Conservation (phyloP, 2,113 vertebrate genomes). For the Rhabdornis inornatus region DNA sequence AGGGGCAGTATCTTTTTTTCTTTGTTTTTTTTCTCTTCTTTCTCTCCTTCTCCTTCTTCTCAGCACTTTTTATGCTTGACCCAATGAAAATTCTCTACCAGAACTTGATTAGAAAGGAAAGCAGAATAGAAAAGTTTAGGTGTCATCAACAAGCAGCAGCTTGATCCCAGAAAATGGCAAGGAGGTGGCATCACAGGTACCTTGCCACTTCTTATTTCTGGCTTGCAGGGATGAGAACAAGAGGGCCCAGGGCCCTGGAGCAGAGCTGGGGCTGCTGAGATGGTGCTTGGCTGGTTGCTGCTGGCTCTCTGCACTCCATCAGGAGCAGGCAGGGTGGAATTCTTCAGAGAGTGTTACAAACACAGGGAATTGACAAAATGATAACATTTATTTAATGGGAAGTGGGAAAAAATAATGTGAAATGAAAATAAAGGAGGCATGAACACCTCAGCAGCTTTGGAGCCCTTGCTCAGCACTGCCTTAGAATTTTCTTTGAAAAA, state of each 20-base stretch:
- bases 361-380: not conserved
- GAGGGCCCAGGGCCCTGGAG: not conserved
- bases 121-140: not conserved
- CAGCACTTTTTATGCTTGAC: not conserved
- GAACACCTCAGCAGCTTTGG: not conserved
- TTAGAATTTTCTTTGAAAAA: not conserved
- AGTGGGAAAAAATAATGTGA: not conserved
- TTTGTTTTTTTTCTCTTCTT: not conserved
- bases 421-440: not conserved
- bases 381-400: not conserved
- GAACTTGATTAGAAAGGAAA: not conserved
- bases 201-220: not conserved
- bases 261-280: not conserved
- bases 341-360: not conserved
- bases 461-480: not conserved
- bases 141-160: not conserved
- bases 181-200: not conserved
- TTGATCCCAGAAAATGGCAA: not conserved
- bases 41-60: not conserved
- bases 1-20: rapidly evolving
- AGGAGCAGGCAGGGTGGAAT: not conserved
- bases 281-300: not conserved
- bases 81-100: not conserved
- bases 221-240: not conserved
- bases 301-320: not conserved